Evolutionary conservation across 2,888 invertebrate species (phyloP), one percentile per base, ranked within the genome.

Genomic region (Ceriagrion tenellum): DNA sequence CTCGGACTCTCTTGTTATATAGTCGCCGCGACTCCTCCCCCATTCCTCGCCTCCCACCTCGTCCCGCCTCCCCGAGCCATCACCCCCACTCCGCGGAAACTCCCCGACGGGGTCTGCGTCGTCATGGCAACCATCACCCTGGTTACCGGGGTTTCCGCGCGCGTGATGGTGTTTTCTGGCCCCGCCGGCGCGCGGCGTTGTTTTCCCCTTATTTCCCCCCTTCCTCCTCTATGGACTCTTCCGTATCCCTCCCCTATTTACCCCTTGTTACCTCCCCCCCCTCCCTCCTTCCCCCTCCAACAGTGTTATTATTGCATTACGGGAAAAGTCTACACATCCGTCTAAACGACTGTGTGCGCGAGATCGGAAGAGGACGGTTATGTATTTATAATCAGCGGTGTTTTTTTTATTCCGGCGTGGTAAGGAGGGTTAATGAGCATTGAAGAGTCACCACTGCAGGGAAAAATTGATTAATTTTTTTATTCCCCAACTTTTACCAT

Each of bases 91-190:
- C 91, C 74, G 74, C 59, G 55, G 90, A 90, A 69, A 91, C 95
- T 63, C 56, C 93, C 93, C 93, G 35, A 35, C 81, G 81, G 35
- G 81, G 81, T 81, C 81, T 81, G 81, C 47, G 93, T 93, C 69
- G 93, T 69, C 93, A 93, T 93, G 93, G 93, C 40, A 93, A 93
- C 93, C 69, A 40, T 93, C 93, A 69, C 93, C 93, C 93, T 93
- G 93, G 93, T 93, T 93, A 93, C 93, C 93, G 69, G 69, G 93
- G 63, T 93, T 93, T 47, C 55, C 93, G 88, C 93, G 74, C 88
- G 69, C 69, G 81, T 88, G 93, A 47, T 93, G 93, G 93, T 93
- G 93, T 74, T 93, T 93, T 69, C 93, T 91, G 93, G 93, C 69
- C 69, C 93, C 47, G 69, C 69, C 93, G 69, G 23, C 30, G 16